These are phyloP conservation scores for Blera fallax DNA, from an alignment of 2,888 invertebrate genomes.

Conservation along the genomic window DNA sequence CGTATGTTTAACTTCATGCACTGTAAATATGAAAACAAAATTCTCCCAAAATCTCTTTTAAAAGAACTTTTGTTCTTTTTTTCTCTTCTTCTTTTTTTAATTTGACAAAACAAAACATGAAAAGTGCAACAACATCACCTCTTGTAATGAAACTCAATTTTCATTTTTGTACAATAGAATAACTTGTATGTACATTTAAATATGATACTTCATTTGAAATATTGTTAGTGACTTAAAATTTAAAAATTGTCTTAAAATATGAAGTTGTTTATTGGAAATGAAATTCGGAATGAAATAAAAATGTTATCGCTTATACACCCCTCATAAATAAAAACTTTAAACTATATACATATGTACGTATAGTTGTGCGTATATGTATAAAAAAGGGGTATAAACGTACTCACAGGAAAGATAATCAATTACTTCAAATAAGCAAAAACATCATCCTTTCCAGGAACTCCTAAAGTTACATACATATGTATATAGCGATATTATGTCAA, in stretches of 20 bases:
- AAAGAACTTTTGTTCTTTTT: neutral
- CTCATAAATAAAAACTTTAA: too few species aligned
- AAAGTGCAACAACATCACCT: neutral
- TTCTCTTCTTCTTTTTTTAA: too few species aligned
- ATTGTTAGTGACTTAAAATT: too few species aligned
- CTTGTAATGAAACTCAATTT: neutral
- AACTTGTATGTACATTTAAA: neutral
- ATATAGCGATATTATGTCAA: constrained; percentile 1
- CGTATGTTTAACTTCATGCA: constrained; percentile 34
- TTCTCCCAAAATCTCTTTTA: neutral
- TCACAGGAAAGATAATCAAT: constrained; percentile 39
- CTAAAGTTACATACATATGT: neutral
- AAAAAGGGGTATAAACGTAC: too few species aligned
- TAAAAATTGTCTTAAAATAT: too few species aligned
- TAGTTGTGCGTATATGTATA: too few species aligned
- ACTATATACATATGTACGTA: neutral
- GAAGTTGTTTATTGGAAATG: too few species aligned
- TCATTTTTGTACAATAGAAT: too few species aligned
- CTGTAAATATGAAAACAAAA: constrained; percentile 23
- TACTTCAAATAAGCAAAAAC: constrained; percentile 39
- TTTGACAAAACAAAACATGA: neutral
- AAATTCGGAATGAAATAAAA: too few species aligned
- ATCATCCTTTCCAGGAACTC: neutral
- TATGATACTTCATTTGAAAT: too few species aligned
- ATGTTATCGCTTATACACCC: too few species aligned